Conservation (phyloP, 2,797 vertebrate genomes). For the Takifugu rubripes region DNA sequence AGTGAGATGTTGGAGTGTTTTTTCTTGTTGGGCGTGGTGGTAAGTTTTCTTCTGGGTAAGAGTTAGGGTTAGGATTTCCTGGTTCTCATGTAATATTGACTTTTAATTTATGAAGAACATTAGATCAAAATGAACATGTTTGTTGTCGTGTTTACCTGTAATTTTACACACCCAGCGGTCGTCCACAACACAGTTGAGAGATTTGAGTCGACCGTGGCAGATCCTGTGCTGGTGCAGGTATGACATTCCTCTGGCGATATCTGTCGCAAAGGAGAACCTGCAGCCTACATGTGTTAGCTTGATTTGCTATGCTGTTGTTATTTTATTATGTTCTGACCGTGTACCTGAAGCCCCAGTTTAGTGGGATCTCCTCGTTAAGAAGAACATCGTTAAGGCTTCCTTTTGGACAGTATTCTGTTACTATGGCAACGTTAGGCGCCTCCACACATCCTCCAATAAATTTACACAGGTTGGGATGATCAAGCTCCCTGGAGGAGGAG, state of each 20-base stretch:
- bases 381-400: constrained; percentile 82
- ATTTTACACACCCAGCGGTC: constrained; percentile 87
- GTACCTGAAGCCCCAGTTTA: constrained; percentile 87
- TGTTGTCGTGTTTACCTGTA: constrained; percentile 64
- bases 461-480: constrained; percentile 86
- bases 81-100: no score
- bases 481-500: constrained; percentile 73
- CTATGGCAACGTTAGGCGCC: constrained; percentile 79
- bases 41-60: no score
- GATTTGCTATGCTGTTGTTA: not conserved
- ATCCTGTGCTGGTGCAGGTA: constrained; percentile 83
- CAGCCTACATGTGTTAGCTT: not conserved
- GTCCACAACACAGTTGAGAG: constrained; percentile 81
- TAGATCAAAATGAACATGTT: not conserved
- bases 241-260: constrained; percentile 81
- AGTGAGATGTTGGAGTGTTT: no score
- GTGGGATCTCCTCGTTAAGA: constrained; percentile 81
- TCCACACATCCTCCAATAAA: constrained; percentile 83
- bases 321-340: not conserved
- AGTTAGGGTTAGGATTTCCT: no score
- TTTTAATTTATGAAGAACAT: not conserved
- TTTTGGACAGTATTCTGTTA: constrained; percentile 88
- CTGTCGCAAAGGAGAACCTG: constrained; percentile 85
- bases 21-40: no score
- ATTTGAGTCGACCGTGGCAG: constrained; percentile 79